Conservation (phyloP, 2,113 vertebrate species). For the Myrmophylax atrothorax region DNA sequence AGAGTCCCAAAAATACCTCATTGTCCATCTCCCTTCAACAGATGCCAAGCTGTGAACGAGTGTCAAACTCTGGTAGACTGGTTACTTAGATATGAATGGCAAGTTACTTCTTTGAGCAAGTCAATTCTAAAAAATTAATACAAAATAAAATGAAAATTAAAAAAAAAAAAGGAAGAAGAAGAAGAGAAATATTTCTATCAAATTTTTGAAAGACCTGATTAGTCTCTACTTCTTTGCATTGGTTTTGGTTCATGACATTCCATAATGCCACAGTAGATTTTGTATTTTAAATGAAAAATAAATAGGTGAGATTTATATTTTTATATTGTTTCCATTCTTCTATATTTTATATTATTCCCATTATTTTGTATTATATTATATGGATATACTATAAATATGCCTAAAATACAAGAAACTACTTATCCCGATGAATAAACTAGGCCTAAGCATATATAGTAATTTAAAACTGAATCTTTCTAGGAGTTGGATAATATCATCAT, state of each 20-base stretch:
- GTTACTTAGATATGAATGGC: background rate
- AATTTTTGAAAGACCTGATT: background rate
- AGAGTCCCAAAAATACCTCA: background rate
- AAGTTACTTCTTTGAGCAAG: background rate
- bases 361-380: background rate
- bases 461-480: background rate
- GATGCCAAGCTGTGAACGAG: background rate
- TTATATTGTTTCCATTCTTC: background rate
- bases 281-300: background rate
- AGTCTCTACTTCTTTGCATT: background rate
- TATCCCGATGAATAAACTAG: background rate
- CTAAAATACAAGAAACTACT: background rate
- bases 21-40: background rate
- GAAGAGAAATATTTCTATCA: no score
- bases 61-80: rapidly evolving
- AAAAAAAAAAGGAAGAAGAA: no score
- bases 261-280: background rate
- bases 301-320: background rate
- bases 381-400: background rate
- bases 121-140: background rate
- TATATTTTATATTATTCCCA: background rate
- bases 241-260: background rate
- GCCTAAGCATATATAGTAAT: background rate
- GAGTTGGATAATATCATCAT: background rate
- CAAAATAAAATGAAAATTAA: no score